Evolutionary conservation across 2,113 vertebrate species (phyloP).

Genomic region (Mirza zaza): DNA sequence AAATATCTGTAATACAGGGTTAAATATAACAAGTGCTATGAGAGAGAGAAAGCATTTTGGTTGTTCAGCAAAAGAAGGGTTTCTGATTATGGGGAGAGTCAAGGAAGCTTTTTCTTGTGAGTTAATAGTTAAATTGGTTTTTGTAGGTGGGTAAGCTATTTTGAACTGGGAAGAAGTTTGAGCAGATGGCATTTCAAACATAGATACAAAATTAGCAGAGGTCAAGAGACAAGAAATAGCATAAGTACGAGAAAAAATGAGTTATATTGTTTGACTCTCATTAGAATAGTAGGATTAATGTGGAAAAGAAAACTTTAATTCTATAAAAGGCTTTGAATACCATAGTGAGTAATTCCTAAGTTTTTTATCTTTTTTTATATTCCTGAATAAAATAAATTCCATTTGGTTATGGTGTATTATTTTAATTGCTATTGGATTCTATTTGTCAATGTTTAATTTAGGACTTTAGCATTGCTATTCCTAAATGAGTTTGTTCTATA

Average conservation of each 20-base stretch:
- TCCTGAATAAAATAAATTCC: slow-evolving; percentile 10
- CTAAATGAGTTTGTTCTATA: not conserved
- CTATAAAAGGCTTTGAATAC: not conserved
- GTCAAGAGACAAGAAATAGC: not conserved
- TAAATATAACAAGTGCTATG: not conserved
- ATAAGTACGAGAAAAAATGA: not conserved
- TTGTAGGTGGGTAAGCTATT: not conserved
- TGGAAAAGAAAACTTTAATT: not conserved
- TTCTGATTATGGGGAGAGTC: not conserved
- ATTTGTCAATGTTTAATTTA: slow-evolving; percentile 34
- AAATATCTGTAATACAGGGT: not conserved
- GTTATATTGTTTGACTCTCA: not conserved
- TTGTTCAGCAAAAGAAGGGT: not conserved
- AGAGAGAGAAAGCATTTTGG: not conserved
- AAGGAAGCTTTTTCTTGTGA: not conserved
- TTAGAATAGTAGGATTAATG: not conserved
- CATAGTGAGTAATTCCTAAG: not conserved
- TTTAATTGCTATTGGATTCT: not conserved
- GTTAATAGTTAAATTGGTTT: not conserved
- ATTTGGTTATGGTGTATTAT: not conserved
- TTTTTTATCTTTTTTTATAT: not conserved
- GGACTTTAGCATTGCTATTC: slow-evolving; percentile 19
- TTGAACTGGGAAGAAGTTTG: not conserved
- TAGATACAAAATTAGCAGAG: not conserved
- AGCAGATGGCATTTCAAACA: not conserved